Evolutionary conservation across 2,113 vertebrate genomes (phyloP).

Genomic region (Protobothrops mucrosquamatus): DNA sequence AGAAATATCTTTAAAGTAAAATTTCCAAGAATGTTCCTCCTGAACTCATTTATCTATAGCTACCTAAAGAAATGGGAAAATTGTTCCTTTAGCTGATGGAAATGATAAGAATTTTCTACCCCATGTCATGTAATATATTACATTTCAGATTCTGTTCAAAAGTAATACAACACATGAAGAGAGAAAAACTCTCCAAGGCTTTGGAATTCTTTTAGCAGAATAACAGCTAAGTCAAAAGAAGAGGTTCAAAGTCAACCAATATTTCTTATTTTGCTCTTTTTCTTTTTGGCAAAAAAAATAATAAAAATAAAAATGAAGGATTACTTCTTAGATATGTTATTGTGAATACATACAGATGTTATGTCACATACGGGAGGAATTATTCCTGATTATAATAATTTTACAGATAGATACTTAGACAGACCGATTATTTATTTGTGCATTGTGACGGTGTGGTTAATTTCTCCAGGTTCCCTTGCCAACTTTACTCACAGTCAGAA

Average conservation of each 20-base stretch:
- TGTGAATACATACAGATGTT: not conserved
- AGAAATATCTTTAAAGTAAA: not conserved
- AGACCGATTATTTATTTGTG: not conserved
- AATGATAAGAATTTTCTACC: not conserved
- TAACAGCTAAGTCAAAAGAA: not conserved
- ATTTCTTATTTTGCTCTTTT: not conserved
- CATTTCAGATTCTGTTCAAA: not conserved
- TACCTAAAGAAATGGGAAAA: not conserved
- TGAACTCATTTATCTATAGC: not conserved
- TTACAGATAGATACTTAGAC: not conserved
- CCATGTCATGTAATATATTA: not conserved
- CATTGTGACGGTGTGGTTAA: not conserved
- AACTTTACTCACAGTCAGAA: not conserved
- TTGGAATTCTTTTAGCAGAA: not conserved
- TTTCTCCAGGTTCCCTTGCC: not conserved
- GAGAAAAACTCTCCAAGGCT: not conserved
- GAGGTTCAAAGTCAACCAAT: not conserved
- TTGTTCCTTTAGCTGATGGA: not conserved
- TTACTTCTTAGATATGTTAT: not conserved
- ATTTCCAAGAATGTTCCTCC: not conserved
- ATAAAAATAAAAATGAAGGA: no score
- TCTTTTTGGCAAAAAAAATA: not conserved
- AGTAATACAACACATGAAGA: not conserved
- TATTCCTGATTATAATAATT: not conserved
- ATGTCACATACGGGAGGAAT: not conserved